Evolutionary conservation across 2,797 vertebrate species (phyloP).

Genomic region (Acipenser oxyrinchus): DNA sequence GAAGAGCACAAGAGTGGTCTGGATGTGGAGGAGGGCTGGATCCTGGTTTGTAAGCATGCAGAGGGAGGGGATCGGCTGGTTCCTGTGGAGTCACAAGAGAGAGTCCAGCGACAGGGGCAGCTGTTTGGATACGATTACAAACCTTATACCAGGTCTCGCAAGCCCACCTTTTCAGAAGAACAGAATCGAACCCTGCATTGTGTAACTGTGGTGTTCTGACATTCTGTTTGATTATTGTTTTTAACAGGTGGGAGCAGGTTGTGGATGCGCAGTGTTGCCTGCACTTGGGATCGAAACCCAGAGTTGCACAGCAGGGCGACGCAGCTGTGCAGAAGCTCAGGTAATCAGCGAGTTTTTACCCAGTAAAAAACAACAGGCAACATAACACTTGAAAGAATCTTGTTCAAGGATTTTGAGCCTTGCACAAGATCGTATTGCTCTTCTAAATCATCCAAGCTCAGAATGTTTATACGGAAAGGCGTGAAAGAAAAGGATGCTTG

Average conservation of each 20-base stretch:
- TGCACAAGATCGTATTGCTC: too few species aligned
- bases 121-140: slow-evolving; percentile 90
- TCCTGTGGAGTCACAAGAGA: slow-evolving; percentile 81
- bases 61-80: slow-evolving; percentile 88
- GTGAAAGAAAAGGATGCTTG: too few species aligned
- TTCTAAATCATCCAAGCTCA: too few species aligned
- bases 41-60: slow-evolving; percentile 84
- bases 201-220: not conserved
- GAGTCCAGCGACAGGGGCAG: slow-evolving; percentile 79
- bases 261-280: slow-evolving; percentile 81
- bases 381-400: too few species aligned
- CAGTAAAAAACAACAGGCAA: too few species aligned
- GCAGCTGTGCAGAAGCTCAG: slow-evolving; percentile 80
- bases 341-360: slow-evolving; percentile 45
- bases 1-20: slow-evolving; percentile 75
- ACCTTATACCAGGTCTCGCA: slow-evolving; percentile 67
- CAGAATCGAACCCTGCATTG: not conserved
- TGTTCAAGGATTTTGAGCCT: too few species aligned
- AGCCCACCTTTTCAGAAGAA: not conserved
- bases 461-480: too few species aligned
- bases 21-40: slow-evolving; percentile 84
- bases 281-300: slow-evolving; percentile 74
- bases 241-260: slow-evolving; percentile 83
- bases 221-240: slow-evolving; percentile 15
- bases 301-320: slow-evolving; percentile 66